Conservation (phyloP, 1,140 invertebrate species). For the Pseudoatta argentina region DNA sequence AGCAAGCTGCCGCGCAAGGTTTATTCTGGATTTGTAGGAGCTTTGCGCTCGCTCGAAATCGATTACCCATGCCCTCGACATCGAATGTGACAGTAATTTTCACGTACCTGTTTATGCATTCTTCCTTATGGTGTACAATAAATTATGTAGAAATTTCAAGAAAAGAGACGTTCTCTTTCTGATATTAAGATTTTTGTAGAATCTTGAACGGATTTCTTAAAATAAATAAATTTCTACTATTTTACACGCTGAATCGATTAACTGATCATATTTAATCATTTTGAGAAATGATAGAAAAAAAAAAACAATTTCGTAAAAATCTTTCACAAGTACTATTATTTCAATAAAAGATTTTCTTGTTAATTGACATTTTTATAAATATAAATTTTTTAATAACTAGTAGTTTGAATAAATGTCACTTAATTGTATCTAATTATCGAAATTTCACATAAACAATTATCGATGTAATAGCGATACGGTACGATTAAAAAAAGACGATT, state of each 20-base stretch:
- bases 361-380: background rate
- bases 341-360: background rate
- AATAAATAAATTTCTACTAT: background rate
- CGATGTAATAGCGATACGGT: background rate
- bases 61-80: background rate
- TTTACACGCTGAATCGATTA: background rate
- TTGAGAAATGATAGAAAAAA: background rate
- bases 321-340: background rate
- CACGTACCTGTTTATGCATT: constrained; percentile 10
- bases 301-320: background rate
- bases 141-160: background rate
- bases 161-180: background rate
- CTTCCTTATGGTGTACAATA: background rate
- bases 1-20: constrained; percentile 28
- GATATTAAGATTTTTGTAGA: background rate
- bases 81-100: constrained; percentile 5
- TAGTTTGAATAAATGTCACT: background rate
- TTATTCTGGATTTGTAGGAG: constrained; percentile 43
- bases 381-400: background rate
- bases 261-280: background rate
- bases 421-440: background rate
- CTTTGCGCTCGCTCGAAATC: constrained; percentile 25
- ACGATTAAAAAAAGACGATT: background rate
- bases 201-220: background rate
- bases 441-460: background rate